These are phyloP conservation scores for Blera fallax DNA, from an alignment of 2,888 invertebrate species.

Conservation along the genomic window DNA sequence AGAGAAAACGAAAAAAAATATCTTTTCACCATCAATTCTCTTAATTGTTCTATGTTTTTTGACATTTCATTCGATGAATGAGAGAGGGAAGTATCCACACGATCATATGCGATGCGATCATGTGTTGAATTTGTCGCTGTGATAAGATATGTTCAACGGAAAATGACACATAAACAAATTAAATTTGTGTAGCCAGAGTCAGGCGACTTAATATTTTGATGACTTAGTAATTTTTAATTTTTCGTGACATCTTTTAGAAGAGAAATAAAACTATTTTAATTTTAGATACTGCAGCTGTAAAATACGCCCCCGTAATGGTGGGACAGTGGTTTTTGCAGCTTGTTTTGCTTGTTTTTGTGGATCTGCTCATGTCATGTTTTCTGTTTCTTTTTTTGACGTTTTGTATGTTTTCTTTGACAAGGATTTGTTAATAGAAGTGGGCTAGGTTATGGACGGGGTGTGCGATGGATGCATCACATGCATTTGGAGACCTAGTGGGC, in stretches of 20 bases:
- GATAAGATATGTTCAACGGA: background rate
- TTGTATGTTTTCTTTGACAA: background rate
- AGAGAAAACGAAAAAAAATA: background rate
- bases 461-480: too few species aligned
- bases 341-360: background rate
- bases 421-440: background rate
- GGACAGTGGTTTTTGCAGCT: background rate
- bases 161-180: slow-evolving; percentile 1
- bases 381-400: background rate
- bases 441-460: too few species aligned
- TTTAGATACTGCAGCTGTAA: background rate
- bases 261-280: background rate
- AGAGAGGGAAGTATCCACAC: too few species aligned
- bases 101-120: background rate
- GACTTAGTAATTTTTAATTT: slow-evolving; percentile 4
- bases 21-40: background rate
- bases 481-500: too few species aligned
- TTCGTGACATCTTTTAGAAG: background rate
- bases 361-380: background rate
- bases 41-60: slow-evolving; percentile 35
- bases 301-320: slow-evolving; percentile 25
- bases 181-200: background rate
- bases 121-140: background rate
- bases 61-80: background rate
- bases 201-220: background rate